These are phyloP conservation scores for Oryzias dopingdopingensis DNA, from an alignment of 2,797 vertebrate species.

Conservation along the genomic window DNA sequence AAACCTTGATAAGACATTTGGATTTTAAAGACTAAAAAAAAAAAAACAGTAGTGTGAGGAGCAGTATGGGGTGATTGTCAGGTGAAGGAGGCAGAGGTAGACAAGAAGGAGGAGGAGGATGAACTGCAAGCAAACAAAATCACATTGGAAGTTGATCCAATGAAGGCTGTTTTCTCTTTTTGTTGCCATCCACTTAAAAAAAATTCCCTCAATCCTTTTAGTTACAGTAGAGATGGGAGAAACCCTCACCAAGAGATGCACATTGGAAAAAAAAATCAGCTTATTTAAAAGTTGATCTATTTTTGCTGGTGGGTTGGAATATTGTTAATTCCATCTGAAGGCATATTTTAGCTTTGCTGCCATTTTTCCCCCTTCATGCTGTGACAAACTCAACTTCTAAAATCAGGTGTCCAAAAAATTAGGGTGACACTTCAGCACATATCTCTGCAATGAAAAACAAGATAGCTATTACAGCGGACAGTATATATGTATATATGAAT, in stretches of 20 bases:
- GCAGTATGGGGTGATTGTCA: slow-evolving; percentile 53
- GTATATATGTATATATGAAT: slow-evolving; percentile 16
- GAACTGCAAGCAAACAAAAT: slow-evolving; percentile 30
- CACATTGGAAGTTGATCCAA: slow-evolving; percentile 63
- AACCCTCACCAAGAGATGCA: slow-evolving; percentile 58
- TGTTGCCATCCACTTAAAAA: slow-evolving; percentile 63
- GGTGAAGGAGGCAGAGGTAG: slow-evolving; percentile 36
- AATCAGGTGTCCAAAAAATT: slow-evolving; percentile 18
- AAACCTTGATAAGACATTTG: slow-evolving; percentile 72
- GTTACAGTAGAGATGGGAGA: slow-evolving; percentile 73
- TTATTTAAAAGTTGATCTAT: slow-evolving; percentile 50
- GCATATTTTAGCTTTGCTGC: slow-evolving; percentile 37
- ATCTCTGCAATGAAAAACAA: slow-evolving; percentile 20
- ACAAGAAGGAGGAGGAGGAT: slow-evolving; percentile 25
- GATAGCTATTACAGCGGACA: slow-evolving; percentile 29
- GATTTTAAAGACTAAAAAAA: slow-evolving; percentile 66
- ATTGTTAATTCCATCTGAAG: slow-evolving; percentile 61
- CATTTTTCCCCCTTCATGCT: slow-evolving; percentile 33
- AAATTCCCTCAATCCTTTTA: slow-evolving; percentile 77
- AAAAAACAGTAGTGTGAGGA: slow-evolving; percentile 60
- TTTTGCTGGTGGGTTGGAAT: slow-evolving; percentile 45
- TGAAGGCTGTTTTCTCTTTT: slow-evolving; percentile 53
- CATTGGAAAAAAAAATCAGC: slow-evolving; percentile 17
- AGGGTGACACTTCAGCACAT: slow-evolving; percentile 14
- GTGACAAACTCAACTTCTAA: slow-evolving; percentile 22